phyloP scores from a whole-genome alignment of 2,888 invertebrate species.

The Eubasilissa splendida region DNA sequence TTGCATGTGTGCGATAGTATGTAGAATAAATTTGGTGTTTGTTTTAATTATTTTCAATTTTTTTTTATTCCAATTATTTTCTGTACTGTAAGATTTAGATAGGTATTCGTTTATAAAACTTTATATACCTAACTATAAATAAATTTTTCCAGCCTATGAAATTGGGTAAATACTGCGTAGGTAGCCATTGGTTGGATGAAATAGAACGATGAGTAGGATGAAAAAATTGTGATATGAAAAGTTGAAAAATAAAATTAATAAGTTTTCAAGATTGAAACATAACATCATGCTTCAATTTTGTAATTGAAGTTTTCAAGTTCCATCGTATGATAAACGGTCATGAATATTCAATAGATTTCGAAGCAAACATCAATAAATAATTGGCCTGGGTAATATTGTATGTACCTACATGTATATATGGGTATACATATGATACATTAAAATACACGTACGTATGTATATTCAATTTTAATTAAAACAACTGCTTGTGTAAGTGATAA shows the following conservation, averaged over 20 bases:
- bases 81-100: no score
- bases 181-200: no score
- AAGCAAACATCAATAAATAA: conserved; percentile 16
- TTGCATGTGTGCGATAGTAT: no score
- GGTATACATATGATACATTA: background rate
- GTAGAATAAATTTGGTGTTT: no score
- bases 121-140: no score
- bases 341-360: conserved; percentile 30
- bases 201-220: no score
- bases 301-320: conserved; percentile 27
- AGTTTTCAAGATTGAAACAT: background rate
- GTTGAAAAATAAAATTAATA: background rate
- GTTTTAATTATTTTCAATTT: no score
- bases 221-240: no score
- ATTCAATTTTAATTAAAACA: conserved; percentile 30
- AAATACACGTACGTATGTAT: background rate
- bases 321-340: conserved; percentile 34
- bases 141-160: no score
- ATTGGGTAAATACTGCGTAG: no score
- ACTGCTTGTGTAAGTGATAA: conserved; percentile 10
- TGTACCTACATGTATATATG: background rate
- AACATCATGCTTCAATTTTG: background rate
- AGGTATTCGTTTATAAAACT: no score
- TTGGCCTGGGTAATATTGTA: conserved; percentile 11
- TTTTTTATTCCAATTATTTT: no score